These are phyloP conservation scores for Hypotaenidia philippensis DNA, from an alignment of 2,797 vertebrate species.

Conservation along the genomic window DNA sequence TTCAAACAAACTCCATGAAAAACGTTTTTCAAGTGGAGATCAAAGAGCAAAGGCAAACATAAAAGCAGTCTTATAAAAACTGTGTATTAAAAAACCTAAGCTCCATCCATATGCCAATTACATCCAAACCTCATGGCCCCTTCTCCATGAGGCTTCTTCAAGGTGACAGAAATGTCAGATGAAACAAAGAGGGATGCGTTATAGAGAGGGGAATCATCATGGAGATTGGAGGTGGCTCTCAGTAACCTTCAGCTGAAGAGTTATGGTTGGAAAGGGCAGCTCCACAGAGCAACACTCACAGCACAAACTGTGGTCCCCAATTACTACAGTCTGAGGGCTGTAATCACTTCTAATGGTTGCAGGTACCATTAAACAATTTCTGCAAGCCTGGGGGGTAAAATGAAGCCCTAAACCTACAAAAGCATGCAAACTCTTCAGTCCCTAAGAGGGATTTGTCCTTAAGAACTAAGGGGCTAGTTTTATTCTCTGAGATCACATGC, in stretches of 20 bases:
- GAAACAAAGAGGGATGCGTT: constrained; percentile 21
- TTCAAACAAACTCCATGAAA: constrained; percentile 78
- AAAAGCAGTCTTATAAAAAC: constrained; percentile 79
- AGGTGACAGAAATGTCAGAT: constrained; percentile 60
- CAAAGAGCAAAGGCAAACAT: constrained; percentile 79
- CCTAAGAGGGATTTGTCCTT: not conserved
- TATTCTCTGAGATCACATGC: not conserved
- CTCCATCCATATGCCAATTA: constrained; percentile 75
- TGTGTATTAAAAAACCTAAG: constrained; percentile 72
- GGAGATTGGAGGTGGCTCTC: constrained; percentile 42
- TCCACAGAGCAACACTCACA: not conserved
- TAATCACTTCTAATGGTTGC: not conserved
- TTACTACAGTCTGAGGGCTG: not conserved
- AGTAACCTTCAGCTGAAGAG: not conserved
- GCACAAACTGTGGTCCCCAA: not conserved
- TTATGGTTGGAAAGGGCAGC: not conserved
- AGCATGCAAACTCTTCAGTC: not conserved
- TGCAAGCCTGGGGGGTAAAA: not conserved
- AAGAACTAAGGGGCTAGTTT: not conserved
- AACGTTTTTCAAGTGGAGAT: constrained; percentile 78
- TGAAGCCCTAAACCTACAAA: not conserved
- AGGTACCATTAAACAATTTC: constrained; percentile 7
- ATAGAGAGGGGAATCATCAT: constrained; percentile 33
- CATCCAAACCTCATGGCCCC: constrained; percentile 44
- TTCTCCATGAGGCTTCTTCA: constrained; percentile 57